These are phyloP conservation scores for Daktulosphaira vitifoliae DNA, from an alignment of 1,140 invertebrate species.

Conservation along the genomic window DNA sequence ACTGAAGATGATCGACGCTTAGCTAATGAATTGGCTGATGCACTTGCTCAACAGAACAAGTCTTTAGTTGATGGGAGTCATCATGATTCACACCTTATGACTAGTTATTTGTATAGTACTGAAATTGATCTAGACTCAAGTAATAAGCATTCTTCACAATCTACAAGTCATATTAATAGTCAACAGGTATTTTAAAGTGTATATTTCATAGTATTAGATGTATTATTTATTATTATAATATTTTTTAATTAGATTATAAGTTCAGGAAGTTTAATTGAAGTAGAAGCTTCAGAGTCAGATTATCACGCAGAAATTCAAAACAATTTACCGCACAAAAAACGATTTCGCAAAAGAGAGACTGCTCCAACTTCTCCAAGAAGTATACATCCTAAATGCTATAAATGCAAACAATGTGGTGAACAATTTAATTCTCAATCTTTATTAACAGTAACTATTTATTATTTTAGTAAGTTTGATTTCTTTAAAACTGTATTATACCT, in stretches of 20 bases:
- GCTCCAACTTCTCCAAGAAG: slow-evolving; percentile 34
- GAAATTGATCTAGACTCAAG: slow-evolving; percentile 17
- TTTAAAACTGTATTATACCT: background rate
- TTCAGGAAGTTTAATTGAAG: slow-evolving; percentile 27
- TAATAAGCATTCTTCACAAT: slow-evolving; percentile 13
- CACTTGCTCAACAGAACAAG: slow-evolving; percentile 20
- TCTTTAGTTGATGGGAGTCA: slow-evolving; percentile 18
- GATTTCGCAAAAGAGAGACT: slow-evolving; percentile 52
- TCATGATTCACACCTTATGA: slow-evolving; percentile 21
- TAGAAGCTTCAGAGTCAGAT: slow-evolving; percentile 27
- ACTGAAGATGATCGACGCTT: slow-evolving; percentile 25
- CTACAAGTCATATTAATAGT: slow-evolving; percentile 18
- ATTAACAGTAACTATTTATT: slow-evolving; percentile 34
- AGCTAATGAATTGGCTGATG: slow-evolving; percentile 28
- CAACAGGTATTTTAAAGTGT: background rate
- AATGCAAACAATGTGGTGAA: slow-evolving; percentile 44
- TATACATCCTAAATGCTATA: slow-evolving; percentile 41
- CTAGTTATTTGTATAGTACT: slow-evolving; percentile 27
- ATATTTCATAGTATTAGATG: background rate
- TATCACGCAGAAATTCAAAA: slow-evolving; percentile 43
- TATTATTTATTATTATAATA: background rate
- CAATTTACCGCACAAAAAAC: slow-evolving; percentile 58
- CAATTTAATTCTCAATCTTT: slow-evolving; percentile 41
- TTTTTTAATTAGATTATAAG: slow-evolving; percentile 15
- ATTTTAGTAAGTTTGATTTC: background rate